Evolutionary conservation across 2,888 invertebrate species (phyloP).

Genomic region (Teleogryllus oceanicus): DNA sequence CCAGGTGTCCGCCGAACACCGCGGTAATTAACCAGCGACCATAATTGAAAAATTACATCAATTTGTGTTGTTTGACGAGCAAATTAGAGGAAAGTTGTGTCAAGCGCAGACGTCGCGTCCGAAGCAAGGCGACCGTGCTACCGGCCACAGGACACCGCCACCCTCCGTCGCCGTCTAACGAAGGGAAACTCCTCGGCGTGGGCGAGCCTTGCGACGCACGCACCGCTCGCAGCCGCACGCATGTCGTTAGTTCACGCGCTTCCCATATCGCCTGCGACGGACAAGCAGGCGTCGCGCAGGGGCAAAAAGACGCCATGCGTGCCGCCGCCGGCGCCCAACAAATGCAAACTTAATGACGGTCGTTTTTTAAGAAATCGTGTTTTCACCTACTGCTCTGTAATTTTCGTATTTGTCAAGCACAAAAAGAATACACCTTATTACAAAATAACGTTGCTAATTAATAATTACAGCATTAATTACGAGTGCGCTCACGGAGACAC

Average conservation of each 20-base stretch:
- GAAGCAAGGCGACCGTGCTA: too few relatives aligned
- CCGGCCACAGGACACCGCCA: too few relatives aligned
- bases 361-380: conserved; percentile 2
- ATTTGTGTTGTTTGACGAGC: too few relatives aligned
- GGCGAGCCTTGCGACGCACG: too few relatives aligned
- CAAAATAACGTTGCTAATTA: background rate
- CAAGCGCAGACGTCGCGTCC: too few relatives aligned
- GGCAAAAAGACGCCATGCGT: background rate
- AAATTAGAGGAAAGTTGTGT: too few relatives aligned
- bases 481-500: background rate
- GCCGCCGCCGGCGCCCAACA: background rate
- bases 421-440: background rate
- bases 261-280: background rate
- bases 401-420: background rate
- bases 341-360: background rate
- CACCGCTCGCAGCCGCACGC: background rate
- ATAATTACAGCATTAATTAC: background rate
- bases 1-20: too few relatives aligned
- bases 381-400: background rate
- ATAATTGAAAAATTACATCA: too few relatives aligned
- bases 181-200: too few relatives aligned
- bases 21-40: too few relatives aligned
- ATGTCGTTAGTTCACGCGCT: background rate
- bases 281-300: background rate
- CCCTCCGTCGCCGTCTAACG: too few relatives aligned